Conservation (phyloP, 92 coral and sea anemone genomes). For the Parazoanthus atlanticus region DNA sequence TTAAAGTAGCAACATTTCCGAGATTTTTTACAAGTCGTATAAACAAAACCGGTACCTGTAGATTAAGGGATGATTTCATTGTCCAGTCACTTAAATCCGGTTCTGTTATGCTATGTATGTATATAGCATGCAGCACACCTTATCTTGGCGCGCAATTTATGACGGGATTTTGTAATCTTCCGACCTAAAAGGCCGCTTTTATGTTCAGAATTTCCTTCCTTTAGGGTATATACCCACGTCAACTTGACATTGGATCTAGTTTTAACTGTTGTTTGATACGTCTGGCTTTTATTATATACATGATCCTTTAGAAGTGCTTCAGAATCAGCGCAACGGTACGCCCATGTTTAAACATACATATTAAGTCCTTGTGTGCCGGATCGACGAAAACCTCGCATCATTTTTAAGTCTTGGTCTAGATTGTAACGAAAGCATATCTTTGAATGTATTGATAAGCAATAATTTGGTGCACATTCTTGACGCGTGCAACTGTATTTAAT, state of each 20-base stretch:
- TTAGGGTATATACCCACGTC: not conserved
- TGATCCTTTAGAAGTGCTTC: not conserved
- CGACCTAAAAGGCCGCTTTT: not conserved
- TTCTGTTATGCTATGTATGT: not conserved
- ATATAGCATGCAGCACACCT: not conserved
- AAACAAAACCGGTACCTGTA: not conserved
- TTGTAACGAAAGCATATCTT: not conserved
- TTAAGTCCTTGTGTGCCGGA: not conserved
- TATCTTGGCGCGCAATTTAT: not conserved
- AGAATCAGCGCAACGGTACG: not conserved
- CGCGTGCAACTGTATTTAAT: not conserved
- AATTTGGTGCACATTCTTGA: not conserved
- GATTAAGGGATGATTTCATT: not conserved
- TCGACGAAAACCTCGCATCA: not conserved
- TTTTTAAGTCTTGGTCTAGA: not conserved
- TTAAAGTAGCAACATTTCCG: too few relatives aligned
- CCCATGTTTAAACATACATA: not conserved
- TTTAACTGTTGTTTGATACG: not conserved
- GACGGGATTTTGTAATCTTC: not conserved
- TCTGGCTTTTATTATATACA: too few relatives aligned
- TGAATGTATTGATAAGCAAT: not conserved
- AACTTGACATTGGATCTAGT: not conserved
- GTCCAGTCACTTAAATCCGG: not conserved
- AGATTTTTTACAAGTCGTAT: too few relatives aligned
- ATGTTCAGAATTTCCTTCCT: not conserved